Conservation (phyloP, 1,140 invertebrate genomes). For the Brachionus sp. region DNA sequence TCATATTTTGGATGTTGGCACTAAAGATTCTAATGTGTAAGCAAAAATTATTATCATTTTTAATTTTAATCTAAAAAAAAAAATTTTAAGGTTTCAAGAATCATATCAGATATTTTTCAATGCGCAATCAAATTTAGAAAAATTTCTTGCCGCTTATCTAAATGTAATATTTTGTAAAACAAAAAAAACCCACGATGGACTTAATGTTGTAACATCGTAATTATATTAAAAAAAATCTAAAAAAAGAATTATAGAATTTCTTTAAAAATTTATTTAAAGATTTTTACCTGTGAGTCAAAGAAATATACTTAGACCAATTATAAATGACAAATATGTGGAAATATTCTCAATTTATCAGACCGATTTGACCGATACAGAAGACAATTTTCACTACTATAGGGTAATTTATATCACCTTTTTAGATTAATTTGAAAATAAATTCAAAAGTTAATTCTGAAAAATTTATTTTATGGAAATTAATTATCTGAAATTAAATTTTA, state of each 20-base stretch:
- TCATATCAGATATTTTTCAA: constrained; percentile 53
- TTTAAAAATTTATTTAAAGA: constrained; percentile 20
- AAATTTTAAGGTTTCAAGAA: constrained; percentile 55
- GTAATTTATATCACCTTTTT: no score
- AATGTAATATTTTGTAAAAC: constrained; percentile 55
- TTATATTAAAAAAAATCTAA: not conserved
- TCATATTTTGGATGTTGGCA: constrained; percentile 59
- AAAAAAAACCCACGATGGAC: constrained; percentile 56
- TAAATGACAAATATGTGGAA: constrained; percentile 58
- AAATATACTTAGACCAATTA: constrained; percentile 52
- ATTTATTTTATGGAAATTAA: no score
- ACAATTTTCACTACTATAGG: constrained; percentile 57
- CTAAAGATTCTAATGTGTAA: constrained; percentile 51
- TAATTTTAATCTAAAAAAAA: not conserved
- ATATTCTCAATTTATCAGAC: constrained; percentile 57
- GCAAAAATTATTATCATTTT: not conserved
- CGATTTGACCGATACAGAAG: constrained; percentile 54
- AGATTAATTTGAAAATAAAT: no score
- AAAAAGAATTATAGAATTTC: not conserved
- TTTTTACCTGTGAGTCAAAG: constrained; percentile 53
- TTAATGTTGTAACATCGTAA: constrained; percentile 57
- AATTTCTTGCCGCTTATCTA: constrained; percentile 55
- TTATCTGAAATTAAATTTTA: no score
- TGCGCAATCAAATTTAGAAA: constrained; percentile 54
- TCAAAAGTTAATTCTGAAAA: no score